Percentiles rank a stretch among this genome's conserved stretches.
Evolutionary conservation across 2,113 vertebrate genomes (phyloP).

Genomic region (Nyctereutes procyonoides): DNA sequence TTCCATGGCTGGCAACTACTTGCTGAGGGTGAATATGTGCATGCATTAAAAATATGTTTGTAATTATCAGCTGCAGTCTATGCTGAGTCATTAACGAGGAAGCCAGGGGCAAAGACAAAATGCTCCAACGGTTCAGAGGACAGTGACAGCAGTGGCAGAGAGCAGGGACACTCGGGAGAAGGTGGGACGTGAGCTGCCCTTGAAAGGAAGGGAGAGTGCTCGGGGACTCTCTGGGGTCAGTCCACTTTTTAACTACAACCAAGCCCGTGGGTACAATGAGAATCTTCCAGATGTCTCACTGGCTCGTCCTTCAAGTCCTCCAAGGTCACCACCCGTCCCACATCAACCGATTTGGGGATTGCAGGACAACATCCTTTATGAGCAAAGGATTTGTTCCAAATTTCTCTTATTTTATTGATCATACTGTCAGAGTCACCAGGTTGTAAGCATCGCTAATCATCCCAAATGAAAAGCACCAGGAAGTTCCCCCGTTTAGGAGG

Average conservation of each 20-base stretch:
- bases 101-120: neutral
- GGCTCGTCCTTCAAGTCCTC: neutral
- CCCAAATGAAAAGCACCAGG: neutral
- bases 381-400: neutral
- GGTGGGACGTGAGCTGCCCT: neutral
- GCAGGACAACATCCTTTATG: neutral
- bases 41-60: neutral
- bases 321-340: neutral
- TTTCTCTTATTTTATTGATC: neutral
- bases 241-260: no score
- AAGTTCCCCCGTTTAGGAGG: neutral
- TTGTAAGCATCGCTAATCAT: neutral
- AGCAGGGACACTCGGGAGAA: neutral
- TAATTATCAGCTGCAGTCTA: neutral
- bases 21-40: neutral
- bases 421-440: neutral
- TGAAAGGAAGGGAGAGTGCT: neutral
- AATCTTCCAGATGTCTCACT: neutral
- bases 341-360: neutral
- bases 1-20: neutral
- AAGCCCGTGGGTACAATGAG: neutral
- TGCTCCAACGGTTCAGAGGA: neutral
- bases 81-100: neutral
- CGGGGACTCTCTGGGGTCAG: neutral
- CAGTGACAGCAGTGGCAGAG: neutral